Percentiles rank a stretch among this genome's conserved stretches.
These are phyloP conservation scores for Poeciliopsis gracilis DNA, from an alignment of 2,797 vertebrate genomes.

Conservation along the genomic window DNA sequence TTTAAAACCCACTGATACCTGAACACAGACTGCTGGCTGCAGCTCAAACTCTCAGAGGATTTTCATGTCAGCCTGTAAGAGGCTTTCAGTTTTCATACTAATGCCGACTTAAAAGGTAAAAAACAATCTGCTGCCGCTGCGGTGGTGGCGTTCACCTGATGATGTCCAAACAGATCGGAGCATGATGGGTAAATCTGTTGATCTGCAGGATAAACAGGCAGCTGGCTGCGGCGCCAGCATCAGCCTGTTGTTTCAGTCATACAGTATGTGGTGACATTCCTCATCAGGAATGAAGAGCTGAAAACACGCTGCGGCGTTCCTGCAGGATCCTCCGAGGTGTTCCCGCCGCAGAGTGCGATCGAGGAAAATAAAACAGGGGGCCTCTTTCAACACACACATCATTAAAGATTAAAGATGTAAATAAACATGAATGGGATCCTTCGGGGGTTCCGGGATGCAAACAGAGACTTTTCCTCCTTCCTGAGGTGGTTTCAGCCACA, in stretches of 20 bases:
- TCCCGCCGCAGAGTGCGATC: not conserved
- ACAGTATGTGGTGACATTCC: not conserved
- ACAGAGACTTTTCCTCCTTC: constrained; percentile 64
- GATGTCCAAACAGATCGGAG: constrained; percentile 45
- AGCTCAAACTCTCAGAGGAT: constrained; percentile 66
- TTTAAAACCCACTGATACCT: constrained; percentile 53
- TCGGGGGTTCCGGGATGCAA: constrained; percentile 5
- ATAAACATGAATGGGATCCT: constrained; percentile 24
- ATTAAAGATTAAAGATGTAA: constrained; percentile 13
- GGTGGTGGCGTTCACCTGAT: constrained; percentile 55
- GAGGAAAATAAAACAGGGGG: not conserved
- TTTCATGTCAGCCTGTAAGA: constrained; percentile 67
- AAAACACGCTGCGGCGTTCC: not conserved
- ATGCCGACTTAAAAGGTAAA: constrained; percentile 68
- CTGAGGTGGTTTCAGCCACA: constrained; percentile 68
- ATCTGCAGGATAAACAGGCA: constrained; percentile 6
- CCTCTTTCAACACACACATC: constrained; percentile 12
- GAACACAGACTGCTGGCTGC: constrained; percentile 50
- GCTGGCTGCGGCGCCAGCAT: not conserved
- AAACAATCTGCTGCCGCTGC: constrained; percentile 49
- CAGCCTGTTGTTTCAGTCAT: not conserved
- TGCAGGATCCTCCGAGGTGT: constrained; percentile 6
- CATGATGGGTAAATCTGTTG: constrained; percentile 38
- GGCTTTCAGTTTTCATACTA: constrained; percentile 63
- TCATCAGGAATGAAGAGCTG: constrained; percentile 3